Evolutionary conservation across 2,888 invertebrate genomes (phyloP).

Genomic region (Terebella lapidaria): DNA sequence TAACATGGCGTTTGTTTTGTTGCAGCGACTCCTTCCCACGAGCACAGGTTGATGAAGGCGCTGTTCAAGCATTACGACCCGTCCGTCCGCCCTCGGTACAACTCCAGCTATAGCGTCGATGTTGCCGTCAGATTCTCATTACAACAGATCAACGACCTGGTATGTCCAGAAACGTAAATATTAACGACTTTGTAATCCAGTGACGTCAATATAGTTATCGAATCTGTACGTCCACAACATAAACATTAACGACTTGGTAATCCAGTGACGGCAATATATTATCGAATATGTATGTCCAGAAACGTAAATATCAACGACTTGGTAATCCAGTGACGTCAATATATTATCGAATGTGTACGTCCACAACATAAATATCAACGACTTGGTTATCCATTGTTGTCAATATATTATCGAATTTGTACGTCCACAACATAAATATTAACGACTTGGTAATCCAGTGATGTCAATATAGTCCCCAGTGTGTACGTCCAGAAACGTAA

Average conservation of each 20-base stretch:
- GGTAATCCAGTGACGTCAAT: background rate
- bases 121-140: slow-evolving; percentile 6
- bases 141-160: slow-evolving; percentile 9
- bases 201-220: background rate
- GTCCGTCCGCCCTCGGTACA: slow-evolving; percentile 1
- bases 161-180: background rate
- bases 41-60: background rate
- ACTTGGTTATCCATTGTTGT: no score
- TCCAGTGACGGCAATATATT: background rate
- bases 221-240: background rate
- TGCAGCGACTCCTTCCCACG: slow-evolving; percentile 1
- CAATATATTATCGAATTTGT: no score
- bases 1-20: background rate
- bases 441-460: background rate
- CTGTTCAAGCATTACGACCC: slow-evolving; percentile 2
- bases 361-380: no score
- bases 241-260: no score
- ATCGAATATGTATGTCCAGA: background rate
- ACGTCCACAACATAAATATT: no score
- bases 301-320: background rate
- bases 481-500: background rate
- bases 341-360: no score
- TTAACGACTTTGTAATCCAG: background rate
- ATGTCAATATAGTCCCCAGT: background rate
- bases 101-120: background rate